A percentile compares a stretch with the other conserved stretches of the same genome.
Conservation (phyloP, 2,113 vertebrate species). For the Chlorodrepanis virens region DNA sequence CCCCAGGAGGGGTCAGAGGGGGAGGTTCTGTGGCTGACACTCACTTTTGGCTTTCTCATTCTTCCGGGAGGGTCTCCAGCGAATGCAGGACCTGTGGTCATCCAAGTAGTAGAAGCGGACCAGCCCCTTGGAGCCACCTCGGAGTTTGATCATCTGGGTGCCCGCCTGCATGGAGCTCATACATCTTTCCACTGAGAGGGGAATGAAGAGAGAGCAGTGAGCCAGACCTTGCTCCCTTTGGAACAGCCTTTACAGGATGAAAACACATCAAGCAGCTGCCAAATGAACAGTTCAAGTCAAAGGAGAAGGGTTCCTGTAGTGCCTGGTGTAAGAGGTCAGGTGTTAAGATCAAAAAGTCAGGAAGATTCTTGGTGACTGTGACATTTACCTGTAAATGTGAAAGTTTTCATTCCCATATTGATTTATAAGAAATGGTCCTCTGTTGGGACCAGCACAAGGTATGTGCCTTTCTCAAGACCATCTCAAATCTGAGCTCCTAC, state of each 20-base stretch:
- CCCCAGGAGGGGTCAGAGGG: neutral
- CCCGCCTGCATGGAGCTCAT: slow-evolving; percentile 95
- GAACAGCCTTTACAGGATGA: neutral
- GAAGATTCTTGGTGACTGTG: neutral
- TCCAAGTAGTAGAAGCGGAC: slow-evolving; percentile 93
- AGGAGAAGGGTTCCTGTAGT: neutral
- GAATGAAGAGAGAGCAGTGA: neutral
- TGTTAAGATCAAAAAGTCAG: neutral
- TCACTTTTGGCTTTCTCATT: slow-evolving; percentile 98
- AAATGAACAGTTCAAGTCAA: neutral
- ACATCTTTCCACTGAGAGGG: slow-evolving; percentile 90
- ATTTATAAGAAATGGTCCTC: neutral
- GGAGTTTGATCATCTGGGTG: slow-evolving; percentile 96
- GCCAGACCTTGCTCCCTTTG: neutral
- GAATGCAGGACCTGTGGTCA: slow-evolving; percentile 93
- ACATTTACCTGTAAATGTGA: neutral
- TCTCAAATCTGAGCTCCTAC: neutral
- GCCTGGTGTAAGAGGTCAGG: neutral
- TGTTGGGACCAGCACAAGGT: neutral
- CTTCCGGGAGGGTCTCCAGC: slow-evolving; percentile 96
- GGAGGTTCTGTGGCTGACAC: slow-evolving; percentile 43
- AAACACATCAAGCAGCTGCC: neutral
- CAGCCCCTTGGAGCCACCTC: slow-evolving; percentile 89
- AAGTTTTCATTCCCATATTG: neutral
- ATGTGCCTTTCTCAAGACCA: neutral